phyloP scores from a whole-genome alignment of 2,888 invertebrate species.

The Cryptus viduatorius region DNA sequence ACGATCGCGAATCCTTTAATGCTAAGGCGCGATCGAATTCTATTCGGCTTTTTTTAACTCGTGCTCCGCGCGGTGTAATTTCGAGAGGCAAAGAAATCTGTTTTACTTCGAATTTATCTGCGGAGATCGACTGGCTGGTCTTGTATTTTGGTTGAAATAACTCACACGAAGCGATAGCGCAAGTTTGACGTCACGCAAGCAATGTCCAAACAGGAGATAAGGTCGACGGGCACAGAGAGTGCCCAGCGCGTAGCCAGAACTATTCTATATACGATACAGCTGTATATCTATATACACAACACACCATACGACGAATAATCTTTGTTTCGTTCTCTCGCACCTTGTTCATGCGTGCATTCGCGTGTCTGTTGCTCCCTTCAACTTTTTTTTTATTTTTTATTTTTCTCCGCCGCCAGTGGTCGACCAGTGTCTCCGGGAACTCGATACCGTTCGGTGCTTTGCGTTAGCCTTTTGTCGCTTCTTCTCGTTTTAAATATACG shows the following conservation, averaged over 20 bases:
- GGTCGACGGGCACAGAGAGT: conserved; percentile 75
- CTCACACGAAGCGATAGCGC: conserved; percentile 33
- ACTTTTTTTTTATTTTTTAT: conserved; percentile 67
- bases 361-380: conserved; percentile 56
- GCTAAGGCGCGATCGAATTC: not conserved
- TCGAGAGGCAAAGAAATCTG: not conserved
- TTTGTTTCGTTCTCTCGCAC: conserved; percentile 70
- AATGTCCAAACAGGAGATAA: conserved; percentile 80
- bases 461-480: conserved; percentile 29
- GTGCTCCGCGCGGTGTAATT: not conserved
- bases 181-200: conserved; percentile 72
- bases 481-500: not conserved
- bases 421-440: conserved; percentile 70
- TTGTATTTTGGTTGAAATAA: conserved; percentile 43
- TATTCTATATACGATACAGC: conserved; percentile 16
- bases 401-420: conserved; percentile 73
- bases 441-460: conserved; percentile 70
- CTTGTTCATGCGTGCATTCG: conserved; percentile 73
- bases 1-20: not conserved
- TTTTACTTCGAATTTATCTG: not conserved
- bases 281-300: not conserved
- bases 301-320: conserved; percentile 67
- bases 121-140: conserved; percentile 5
- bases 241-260: conserved; percentile 41
- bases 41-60: not conserved